phyloP scores from a whole-genome alignment of 1,140 invertebrate genomes.

The Pseudachorutes palmiensis region DNA sequence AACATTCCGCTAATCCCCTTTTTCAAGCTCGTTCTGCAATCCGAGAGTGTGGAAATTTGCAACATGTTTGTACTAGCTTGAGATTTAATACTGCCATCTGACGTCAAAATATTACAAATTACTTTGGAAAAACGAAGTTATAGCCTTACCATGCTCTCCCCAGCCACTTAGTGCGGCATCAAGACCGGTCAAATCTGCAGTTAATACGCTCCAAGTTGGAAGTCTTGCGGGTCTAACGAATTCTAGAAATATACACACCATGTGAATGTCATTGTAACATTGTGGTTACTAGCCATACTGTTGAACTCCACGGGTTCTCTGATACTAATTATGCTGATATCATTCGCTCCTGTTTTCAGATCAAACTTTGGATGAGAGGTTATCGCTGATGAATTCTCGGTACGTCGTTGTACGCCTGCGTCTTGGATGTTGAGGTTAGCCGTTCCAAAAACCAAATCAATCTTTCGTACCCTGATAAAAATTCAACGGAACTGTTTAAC shows the following conservation, averaged over 20 bases:
- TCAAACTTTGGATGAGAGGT: conserved; percentile 11
- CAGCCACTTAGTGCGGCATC: not conserved
- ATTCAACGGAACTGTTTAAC: not conserved
- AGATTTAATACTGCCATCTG: not conserved
- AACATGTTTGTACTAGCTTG: not conserved
- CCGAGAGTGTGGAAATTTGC: not conserved
- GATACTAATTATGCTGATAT: conserved; percentile 13
- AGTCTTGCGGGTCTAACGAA: conserved; percentile 1
- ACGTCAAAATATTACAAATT: not conserved
- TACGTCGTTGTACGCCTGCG: conserved; percentile 9
- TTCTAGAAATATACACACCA: not conserved
- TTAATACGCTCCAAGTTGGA: not conserved
- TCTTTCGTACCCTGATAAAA: conserved; percentile 6
- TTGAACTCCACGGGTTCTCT: not conserved
- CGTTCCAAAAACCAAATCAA: conserved; percentile 20
- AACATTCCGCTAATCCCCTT: conserved; percentile 3
- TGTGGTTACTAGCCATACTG: not conserved
- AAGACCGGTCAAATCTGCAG: not conserved
- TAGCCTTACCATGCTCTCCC: conserved; percentile 6
- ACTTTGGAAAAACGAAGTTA: not conserved
- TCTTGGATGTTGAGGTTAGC: not conserved
- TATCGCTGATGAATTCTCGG: not conserved
- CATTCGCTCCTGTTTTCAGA: conserved; percentile 3
- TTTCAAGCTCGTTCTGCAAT: not conserved
- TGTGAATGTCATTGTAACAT: not conserved